phyloP scores from a whole-genome alignment of 2,888 invertebrate genomes.

The Amphipyra tragopoginis region DNA sequence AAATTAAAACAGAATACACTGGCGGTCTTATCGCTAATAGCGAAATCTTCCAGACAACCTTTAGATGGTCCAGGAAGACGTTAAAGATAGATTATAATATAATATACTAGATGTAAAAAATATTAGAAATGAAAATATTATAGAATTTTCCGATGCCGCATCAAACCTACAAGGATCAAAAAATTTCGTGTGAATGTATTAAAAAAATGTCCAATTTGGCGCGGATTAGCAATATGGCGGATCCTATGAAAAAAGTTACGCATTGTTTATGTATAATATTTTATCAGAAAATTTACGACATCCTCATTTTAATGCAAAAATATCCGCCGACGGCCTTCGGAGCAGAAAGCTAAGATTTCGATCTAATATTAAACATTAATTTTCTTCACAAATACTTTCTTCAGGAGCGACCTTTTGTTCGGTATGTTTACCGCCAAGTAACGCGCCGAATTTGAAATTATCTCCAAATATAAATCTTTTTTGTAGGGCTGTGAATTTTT shows the following conservation, averaged over 20 bases:
- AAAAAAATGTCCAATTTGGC: conserved; percentile 25
- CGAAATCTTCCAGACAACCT: too few relatives aligned
- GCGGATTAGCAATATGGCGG: conserved; percentile 26
- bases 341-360: conserved; percentile 64
- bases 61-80: too few relatives aligned
- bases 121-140: too few relatives aligned
- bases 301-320: conserved; percentile 64
- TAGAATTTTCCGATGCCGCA: too few relatives aligned
- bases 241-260: conserved; percentile 37
- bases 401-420: conserved; percentile 62
- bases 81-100: too few relatives aligned
- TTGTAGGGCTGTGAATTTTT: conserved; percentile 51
- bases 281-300: conserved; percentile 55
- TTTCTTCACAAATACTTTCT: conserved; percentile 69
- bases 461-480: conserved; percentile 63
- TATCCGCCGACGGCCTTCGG: conserved; percentile 51
- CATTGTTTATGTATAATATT: conserved; percentile 55
- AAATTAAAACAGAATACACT: too few relatives aligned
- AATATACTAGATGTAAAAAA: too few relatives aligned
- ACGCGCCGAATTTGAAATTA: conserved; percentile 63
- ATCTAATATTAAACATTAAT: conserved; percentile 70
- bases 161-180: too few relatives aligned
- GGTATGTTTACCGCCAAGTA: conserved; percentile 62
- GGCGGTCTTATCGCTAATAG: too few relatives aligned
- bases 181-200: background rate